Conservation (phyloP, 2,113 vertebrate genomes). For the Myotis yumanensis region DNA sequence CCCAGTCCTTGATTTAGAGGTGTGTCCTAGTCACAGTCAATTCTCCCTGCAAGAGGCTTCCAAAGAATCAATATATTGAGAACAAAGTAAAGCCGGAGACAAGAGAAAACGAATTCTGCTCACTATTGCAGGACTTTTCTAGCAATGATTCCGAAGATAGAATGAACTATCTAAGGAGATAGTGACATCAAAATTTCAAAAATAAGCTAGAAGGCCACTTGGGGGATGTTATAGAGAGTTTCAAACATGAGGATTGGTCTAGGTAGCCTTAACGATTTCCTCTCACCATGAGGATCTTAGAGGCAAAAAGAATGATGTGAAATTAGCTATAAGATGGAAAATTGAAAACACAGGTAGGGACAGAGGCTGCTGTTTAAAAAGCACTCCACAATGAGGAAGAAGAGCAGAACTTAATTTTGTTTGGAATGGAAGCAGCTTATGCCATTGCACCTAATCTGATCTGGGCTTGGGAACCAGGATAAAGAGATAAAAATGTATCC, state of each 20-base stretch:
- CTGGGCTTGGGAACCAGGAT: not conserved
- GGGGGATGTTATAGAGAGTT: not conserved
- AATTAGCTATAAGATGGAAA: not conserved
- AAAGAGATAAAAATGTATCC: not conserved
- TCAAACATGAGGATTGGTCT: not conserved
- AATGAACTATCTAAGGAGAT: not conserved
- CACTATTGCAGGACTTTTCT: not conserved
- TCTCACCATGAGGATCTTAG: not conserved
- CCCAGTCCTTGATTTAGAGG: not conserved
- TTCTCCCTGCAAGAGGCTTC: not conserved
- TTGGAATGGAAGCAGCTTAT: not conserved
- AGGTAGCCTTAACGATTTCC: not conserved
- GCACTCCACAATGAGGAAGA: not conserved
- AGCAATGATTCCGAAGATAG: not conserved
- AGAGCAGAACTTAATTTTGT: not conserved
- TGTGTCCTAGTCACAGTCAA: not conserved
- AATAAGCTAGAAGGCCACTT: not conserved
- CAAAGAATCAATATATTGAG: not conserved
- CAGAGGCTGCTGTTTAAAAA: not conserved
- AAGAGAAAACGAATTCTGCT: not conserved
- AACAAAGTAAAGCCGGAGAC: not conserved
- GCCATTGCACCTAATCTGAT: not conserved
- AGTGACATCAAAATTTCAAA: not conserved
- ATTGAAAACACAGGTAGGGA: not conserved
- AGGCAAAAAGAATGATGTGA: not conserved